phyloP scores from a whole-genome alignment of 2,797 vertebrate species.

The Eremophila alpestris region DNA sequence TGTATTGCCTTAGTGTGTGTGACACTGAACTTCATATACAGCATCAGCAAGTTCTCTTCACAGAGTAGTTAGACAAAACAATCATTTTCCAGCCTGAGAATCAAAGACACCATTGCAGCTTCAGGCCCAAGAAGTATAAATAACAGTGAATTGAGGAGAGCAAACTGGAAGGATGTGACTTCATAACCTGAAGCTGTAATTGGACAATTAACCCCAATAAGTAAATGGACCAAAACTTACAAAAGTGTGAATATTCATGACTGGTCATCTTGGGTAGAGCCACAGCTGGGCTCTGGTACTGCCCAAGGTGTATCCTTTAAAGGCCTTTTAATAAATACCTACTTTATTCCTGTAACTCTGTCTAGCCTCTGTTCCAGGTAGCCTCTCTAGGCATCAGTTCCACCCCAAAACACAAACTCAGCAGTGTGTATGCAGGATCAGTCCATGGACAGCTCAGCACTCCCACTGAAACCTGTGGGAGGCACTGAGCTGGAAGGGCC shows the following conservation, averaged over 20 bases:
- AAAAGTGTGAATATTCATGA: neutral
- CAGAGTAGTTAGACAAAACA: neutral
- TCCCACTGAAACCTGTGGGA: neutral
- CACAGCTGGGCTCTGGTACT: neutral
- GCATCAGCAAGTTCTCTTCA: neutral
- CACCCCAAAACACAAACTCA: neutral
- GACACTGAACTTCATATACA: neutral
- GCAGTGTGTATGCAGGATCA: neutral
- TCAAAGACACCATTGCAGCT: neutral
- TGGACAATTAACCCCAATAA: neutral
- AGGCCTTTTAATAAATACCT: neutral
- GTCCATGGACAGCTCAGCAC: neutral
- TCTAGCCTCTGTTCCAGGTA: neutral
- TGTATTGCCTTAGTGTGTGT: neutral
- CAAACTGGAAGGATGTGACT: neutral
- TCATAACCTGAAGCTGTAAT: neutral
- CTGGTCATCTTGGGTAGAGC: neutral
- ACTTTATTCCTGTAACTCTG: neutral
- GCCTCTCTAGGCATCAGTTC: neutral
- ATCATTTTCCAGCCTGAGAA: neutral
- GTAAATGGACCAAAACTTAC: neutral
- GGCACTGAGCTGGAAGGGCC: neutral
- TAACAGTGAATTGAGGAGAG: neutral
- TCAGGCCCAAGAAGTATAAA: neutral
- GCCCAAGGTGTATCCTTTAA: neutral